Base-by-base conservation (phyloP, 2,113 vertebrate genomes). In the Sebastes fasciatus region DNA sequence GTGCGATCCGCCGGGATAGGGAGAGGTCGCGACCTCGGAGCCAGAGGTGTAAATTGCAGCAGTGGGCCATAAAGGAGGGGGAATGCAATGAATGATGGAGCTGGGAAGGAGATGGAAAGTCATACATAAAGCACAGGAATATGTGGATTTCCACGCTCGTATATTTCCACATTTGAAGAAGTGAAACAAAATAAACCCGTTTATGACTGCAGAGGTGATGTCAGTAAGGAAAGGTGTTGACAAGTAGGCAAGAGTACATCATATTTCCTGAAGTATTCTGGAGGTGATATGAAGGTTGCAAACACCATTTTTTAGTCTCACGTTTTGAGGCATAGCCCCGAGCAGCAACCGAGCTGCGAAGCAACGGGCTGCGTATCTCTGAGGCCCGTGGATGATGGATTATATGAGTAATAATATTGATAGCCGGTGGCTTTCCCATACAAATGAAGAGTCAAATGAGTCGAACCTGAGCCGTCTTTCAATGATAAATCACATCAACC, bases 11-110 rank as follows among this genome's bases (percentile, higher is more conserved):
- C 60, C 4, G 61, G 64, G 82, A 87, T 83, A 52, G 4, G 54
- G 17, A 34, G 66, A 34, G 85, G 87, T 74, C 85, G 1, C 60
- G 86, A 92, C 92, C 91, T 85, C 60, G 0, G 54, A 90, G 68
- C 80, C 69, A 86, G 88, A 80, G 83, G 77, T 89, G 83, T 74
- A 93, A 91, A 93, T 91, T 87, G 84, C 80, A 72, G 65, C 73
- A 60, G 73, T 42, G 82, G 80, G 48, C 52, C 77, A 13, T 62
- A 14, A 61, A 74, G 42, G 68, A 66, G 55, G 73, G 19, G 46
- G 63, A 68, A 66, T 45, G 52, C 70, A 74, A 90, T 80, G 63
- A 90, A 66, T 66, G 79, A 83, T 76, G 63, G 67, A 52, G 49
- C 40, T 1, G 8, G 48, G 26, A 65, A 26, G 67, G 64, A 79